Percentiles rank a stretch among this genome's conserved stretches.
Conservation (phyloP, 37 sponge, comb jelly and placozoan species). For the Oscarella lobularis region DNA sequence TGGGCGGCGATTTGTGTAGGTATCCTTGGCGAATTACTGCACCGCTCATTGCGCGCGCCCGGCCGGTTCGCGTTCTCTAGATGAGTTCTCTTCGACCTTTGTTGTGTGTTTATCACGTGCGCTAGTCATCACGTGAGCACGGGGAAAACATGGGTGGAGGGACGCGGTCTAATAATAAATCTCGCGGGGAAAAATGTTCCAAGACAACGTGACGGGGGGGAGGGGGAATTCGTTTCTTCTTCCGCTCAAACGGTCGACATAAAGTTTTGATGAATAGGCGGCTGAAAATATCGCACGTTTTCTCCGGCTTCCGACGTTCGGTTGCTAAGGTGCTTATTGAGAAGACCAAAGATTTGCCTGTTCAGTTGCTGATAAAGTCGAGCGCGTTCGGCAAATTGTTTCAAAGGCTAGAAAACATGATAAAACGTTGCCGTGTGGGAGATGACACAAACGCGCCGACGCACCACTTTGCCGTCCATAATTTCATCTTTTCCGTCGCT, state of each 20-base stretch:
- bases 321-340: slow-evolving; percentile 59
- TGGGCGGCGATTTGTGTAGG: not conserved
- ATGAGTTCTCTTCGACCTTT: no score
- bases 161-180: no score
- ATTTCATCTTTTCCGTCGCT: slow-evolving; percentile 51
- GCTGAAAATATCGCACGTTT: slow-evolving; percentile 72
- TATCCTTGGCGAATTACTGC: not conserved
- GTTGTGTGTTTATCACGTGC: no score
- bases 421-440: not conserved
- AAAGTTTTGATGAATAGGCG: slow-evolving; percentile 66
- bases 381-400: slow-evolving; percentile 72
- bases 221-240: no score
- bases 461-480: slow-evolving; percentile 57
- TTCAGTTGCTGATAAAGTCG: slow-evolving; percentile 57
- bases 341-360: slow-evolving; percentile 68
- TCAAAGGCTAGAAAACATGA: slow-evolving; percentile 26
- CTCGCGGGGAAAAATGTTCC: no score
- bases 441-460: not conserved
- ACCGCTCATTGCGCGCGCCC: not conserved
- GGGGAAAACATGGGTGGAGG: no score
- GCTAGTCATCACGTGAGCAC: no score
- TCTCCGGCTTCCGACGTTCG: slow-evolving; percentile 8
- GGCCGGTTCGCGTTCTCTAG: no score
- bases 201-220: no score
- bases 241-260: slow-evolving; percentile 4